Base-by-base conservation (phyloP, 2,113 vertebrate genomes). In the Probosciger aterrimus region DNA sequence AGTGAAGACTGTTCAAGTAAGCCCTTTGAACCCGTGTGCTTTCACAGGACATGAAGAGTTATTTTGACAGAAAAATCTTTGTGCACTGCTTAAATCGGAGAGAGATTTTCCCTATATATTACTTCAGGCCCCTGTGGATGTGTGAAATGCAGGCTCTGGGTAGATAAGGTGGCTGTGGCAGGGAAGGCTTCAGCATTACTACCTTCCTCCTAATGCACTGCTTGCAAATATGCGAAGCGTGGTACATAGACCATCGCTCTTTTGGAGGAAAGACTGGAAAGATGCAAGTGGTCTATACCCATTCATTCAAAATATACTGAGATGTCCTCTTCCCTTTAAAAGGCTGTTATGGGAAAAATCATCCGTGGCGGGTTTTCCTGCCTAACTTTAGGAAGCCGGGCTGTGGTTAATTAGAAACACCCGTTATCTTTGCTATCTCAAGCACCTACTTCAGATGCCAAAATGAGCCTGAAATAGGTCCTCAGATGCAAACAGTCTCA, bases 131-230 rank as follows among this genome's bases (percentile, higher is more conserved):
- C 30, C 50, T 33, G 50, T 7, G 10, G 70, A 14, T 8, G 52
- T n/a, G 31, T n/a, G 13, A 75, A 44, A n/a, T n/a, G 18, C 31
- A 57, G 52, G 31, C 14, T 44, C 39, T 27, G 12, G 49, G 11
- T 14, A 30, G 20, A 18, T 20, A 52, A 11, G 0, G 0, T 11
- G n/a, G 14, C 43, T 46, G 44, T 25, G 49, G 16, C 18, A 78
- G 39, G 31, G 73, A 14, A 65, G 28, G 16, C 37, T 67, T 60
- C 15, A 19, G 11, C n/a, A 33, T 28, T 24, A 13, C 41, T 47
- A 12, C 3, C 2, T 47, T 27, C 33, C 44, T 78, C n/a, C 41
- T 17, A 24, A 47, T 31, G 46, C 47, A 6, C 7, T 31, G 24
- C 14, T 27, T 20, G 8, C 27, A 79, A 43, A 25, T 47, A 6